These are phyloP conservation scores for Lasioglossum morio DNA, from an alignment of 2,888 invertebrate species.

Conservation along the genomic window DNA sequence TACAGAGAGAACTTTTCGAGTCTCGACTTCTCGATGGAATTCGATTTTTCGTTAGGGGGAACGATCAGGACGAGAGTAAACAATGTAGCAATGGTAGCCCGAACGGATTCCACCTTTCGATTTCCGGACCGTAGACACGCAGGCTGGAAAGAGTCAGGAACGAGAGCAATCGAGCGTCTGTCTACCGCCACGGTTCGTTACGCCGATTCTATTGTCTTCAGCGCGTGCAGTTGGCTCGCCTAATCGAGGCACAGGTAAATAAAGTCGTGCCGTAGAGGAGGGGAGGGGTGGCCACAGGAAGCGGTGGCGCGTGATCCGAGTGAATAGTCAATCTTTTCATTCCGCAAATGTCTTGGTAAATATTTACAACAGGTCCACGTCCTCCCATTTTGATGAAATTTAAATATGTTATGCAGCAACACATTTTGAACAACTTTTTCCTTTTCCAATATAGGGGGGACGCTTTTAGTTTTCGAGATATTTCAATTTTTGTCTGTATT, in stretches of 20 bases:
- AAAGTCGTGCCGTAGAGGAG: not conserved
- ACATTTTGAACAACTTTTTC: no score
- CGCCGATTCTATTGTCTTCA: slow-evolving; percentile 29
- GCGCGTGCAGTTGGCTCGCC: slow-evolving; percentile 9
- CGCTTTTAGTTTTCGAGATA: no score
- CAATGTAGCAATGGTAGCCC: slow-evolving; percentile 4
- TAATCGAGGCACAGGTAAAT: slow-evolving; percentile 26
- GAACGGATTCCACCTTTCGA: slow-evolving; percentile 28
- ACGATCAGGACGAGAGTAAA: not conserved
- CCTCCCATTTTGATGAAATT: no score
- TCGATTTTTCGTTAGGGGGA: not conserved
- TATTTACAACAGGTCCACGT: no score
- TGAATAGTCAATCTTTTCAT: not conserved
- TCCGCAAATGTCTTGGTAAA: not conserved
- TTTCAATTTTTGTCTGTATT: no score
- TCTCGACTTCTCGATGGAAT: not conserved
- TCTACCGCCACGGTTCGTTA: slow-evolving; percentile 61
- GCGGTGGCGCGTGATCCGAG: not conserved
- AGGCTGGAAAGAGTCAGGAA: slow-evolving; percentile 56
- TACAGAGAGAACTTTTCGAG: not conserved
- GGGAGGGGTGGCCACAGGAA: not conserved
- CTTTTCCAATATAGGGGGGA: no score
- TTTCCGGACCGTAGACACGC: slow-evolving; percentile 24
- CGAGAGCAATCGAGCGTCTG: slow-evolving; percentile 53
- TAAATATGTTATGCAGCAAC: no score